These are phyloP conservation scores for Falco punctatus DNA, from an alignment of 2,113 vertebrate genomes.

Conservation along the genomic window DNA sequence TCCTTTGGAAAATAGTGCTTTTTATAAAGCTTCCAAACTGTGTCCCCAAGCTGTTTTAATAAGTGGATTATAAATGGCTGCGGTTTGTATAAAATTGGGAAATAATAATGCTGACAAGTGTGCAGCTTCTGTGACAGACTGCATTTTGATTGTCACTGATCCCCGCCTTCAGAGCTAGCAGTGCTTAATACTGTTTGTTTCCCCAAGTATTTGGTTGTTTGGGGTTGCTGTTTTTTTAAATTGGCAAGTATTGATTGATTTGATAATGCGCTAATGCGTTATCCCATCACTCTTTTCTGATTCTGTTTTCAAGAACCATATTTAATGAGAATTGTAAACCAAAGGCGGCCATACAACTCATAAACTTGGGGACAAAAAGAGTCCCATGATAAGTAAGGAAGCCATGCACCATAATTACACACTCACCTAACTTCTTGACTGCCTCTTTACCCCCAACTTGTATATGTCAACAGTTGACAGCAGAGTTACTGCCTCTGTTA, in stretches of 20 bases:
- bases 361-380: neutral
- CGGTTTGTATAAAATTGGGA: neutral
- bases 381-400: conserved; percentile 27
- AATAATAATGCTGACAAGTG: neutral
- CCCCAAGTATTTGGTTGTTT: neutral
- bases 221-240: neutral
- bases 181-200: neutral
- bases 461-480: neutral
- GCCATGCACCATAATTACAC: neutral
- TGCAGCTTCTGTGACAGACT: neutral
- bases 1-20: neutral
- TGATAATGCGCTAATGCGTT: neutral
- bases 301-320: neutral
- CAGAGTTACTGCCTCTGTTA: conserved; percentile 7
- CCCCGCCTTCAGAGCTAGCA: neutral
- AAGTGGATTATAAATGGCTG: neutral
- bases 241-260: neutral
- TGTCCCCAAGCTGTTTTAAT: neutral
- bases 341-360: neutral
- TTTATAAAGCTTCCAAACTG: neutral
- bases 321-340: neutral
- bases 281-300: neutral
- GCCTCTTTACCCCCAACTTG: neutral
- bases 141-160: neutral
- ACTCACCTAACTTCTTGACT: neutral